Evolutionary conservation across 2,797 vertebrate genomes (phyloP).

Genomic region (Syngnathus acus): DNA sequence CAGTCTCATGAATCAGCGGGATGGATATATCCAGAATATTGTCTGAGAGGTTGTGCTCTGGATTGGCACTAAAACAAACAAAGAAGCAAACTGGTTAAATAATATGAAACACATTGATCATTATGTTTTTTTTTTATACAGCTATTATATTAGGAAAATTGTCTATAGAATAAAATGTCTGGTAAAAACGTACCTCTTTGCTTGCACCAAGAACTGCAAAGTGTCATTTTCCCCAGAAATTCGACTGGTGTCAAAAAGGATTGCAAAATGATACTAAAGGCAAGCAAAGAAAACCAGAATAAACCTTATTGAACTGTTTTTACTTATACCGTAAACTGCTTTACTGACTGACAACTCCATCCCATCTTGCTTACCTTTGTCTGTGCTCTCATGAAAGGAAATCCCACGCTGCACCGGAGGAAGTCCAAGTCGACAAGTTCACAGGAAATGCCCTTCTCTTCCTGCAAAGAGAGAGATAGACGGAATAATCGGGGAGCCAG

Average conservation of each 20-base stretch:
- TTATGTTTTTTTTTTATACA: background rate
- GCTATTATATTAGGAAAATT: background rate
- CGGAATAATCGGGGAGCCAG: conserved; percentile 48
- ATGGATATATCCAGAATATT: conserved; percentile 80
- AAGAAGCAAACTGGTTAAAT: conserved; percentile 6
- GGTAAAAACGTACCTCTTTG: conserved; percentile 77
- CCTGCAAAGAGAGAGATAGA: conserved; percentile 73
- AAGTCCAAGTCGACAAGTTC: conserved; percentile 87
- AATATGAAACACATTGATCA: background rate
- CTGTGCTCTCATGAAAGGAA: conserved; percentile 97
- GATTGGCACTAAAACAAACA: conserved; percentile 76
- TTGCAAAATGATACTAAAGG: conserved; percentile 84
- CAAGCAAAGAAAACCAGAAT: conserved; percentile 6
- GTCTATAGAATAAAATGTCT: background rate
- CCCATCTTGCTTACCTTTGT: conserved; percentile 72
- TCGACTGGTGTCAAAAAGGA: conserved; percentile 93
- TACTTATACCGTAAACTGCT: background rate
- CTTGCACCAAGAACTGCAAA: conserved; percentile 81
- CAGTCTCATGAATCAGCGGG: conserved; percentile 88
- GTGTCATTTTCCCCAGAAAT: conserved; percentile 85
- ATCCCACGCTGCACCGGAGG: conserved; percentile 95
- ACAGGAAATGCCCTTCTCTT: conserved; percentile 94
- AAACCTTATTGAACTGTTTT: background rate
- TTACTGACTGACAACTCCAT: background rate
- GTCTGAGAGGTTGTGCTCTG: conserved; percentile 83